Percentiles rank a stretch among this genome's conserved stretches.
Conservation (phyloP, 2,888 invertebrate genomes). For the Holacanthella duospinosa region DNA sequence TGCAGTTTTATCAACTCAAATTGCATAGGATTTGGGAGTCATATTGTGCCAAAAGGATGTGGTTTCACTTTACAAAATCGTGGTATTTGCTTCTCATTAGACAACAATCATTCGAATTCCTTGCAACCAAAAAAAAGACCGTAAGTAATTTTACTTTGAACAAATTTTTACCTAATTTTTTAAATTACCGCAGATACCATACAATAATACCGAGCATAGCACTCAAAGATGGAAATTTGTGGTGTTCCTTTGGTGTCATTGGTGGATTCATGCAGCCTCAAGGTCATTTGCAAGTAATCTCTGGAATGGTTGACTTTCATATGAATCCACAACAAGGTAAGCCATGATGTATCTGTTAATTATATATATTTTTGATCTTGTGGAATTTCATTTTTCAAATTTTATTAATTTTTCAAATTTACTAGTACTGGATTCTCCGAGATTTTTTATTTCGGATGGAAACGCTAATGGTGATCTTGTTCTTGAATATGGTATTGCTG, state of each 20-base stretch:
- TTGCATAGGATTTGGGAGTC: constrained; percentile 42
- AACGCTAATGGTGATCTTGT: constrained; percentile 21
- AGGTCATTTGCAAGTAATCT: constrained; percentile 34
- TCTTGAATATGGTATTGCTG: constrained; percentile 32
- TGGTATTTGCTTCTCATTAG: constrained; percentile 32
- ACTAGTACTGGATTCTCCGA: constrained; percentile 30
- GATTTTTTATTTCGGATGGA: constrained; percentile 28
- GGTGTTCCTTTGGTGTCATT: constrained; percentile 32
- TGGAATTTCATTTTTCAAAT: background rate
- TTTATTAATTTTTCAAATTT: background rate
- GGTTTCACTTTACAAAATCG: constrained; percentile 42
- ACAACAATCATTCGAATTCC: constrained; percentile 19
- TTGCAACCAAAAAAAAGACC: constrained; percentile 32
- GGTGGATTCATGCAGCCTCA: constrained; percentile 36
- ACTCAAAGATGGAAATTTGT: constrained; percentile 29
- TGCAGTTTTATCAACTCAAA: constrained; percentile 44
- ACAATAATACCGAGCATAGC: constrained; percentile 36
- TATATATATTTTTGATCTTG: background rate
- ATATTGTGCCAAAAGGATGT: constrained; percentile 41
- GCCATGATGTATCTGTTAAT: background rate
- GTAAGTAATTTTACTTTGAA: constrained; percentile 13
- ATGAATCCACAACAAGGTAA: constrained; percentile 36
- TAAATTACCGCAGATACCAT: constrained; percentile 21
- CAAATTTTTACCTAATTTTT: background rate
- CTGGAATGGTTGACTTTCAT: constrained; percentile 34